These are phyloP conservation scores for Carassius gibelio DNA, from an alignment of 2,113 vertebrate species.

Conservation along the genomic window DNA sequence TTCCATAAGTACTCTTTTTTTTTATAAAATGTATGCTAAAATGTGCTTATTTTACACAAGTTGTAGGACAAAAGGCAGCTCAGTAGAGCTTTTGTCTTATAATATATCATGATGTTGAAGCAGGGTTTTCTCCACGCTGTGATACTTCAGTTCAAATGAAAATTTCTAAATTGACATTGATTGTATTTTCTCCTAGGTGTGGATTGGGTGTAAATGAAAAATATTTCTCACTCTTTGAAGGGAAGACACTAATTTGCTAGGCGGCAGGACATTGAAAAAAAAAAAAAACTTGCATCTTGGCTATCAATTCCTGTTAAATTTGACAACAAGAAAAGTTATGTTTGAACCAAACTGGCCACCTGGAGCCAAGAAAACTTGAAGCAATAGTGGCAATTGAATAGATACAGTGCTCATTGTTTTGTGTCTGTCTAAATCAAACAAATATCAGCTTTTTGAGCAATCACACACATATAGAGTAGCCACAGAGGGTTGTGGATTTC, in stretches of 20 bases:
- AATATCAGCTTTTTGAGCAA: slow-evolving; percentile 6
- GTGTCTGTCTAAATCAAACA: background rate
- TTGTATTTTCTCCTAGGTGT: slow-evolving; percentile 20
- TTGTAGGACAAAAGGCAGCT: background rate
- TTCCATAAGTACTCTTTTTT: background rate
- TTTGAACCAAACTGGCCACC: background rate
- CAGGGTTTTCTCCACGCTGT: background rate
- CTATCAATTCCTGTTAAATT: slow-evolving; percentile 9
- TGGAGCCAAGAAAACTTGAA: slow-evolving; percentile 26
- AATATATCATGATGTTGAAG: background rate
- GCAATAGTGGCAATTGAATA: background rate
- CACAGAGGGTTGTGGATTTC: slow-evolving; percentile 13
- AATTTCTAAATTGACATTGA: background rate
- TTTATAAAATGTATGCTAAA: background rate
- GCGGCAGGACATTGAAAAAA: background rate
- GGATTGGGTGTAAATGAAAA: slow-evolving; percentile 24
- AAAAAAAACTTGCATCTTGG: background rate
- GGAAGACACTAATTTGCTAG: background rate
- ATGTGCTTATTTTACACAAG: background rate
- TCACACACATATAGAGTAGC: slow-evolving; percentile 9
- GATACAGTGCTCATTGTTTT: background rate
- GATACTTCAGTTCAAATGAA: background rate
- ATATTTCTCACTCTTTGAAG: slow-evolving; percentile 26
- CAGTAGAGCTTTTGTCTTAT: background rate
- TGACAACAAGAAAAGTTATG: background rate